A percentile compares a stretch with the other conserved stretches of the same genome.
phyloP scores from a whole-genome alignment of 1,140 invertebrate genomes.

The Papilio glaucus region DNA sequence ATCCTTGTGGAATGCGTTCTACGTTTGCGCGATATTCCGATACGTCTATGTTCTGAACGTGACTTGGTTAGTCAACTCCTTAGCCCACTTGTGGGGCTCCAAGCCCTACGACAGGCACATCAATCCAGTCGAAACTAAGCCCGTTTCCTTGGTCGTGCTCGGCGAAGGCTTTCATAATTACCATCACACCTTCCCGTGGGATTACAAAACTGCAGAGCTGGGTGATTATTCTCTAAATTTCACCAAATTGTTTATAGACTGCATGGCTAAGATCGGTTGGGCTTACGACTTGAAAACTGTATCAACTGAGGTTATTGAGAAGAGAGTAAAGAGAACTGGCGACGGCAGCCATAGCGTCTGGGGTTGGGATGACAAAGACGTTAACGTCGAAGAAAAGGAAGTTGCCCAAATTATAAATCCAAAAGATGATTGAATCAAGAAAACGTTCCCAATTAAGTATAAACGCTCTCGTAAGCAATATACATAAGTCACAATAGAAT shows the following conservation, averaged over 20 bases:
- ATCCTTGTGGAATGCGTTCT: slow-evolving; percentile 84
- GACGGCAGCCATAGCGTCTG: slow-evolving; percentile 83
- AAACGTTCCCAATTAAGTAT: neutral
- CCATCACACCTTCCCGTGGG: slow-evolving; percentile 90
- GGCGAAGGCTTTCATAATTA: slow-evolving; percentile 90
- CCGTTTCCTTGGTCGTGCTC: slow-evolving; percentile 84
- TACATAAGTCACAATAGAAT: slow-evolving; percentile 1
- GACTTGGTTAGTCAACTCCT: slow-evolving; percentile 92
- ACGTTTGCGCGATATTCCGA: slow-evolving; percentile 85
- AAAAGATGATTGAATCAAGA: slow-evolving; percentile 47
- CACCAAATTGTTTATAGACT: slow-evolving; percentile 86
- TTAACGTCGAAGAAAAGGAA: slow-evolving; percentile 67
- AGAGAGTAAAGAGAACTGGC: slow-evolving; percentile 85
- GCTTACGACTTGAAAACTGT: slow-evolving; percentile 86
- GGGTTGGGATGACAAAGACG: slow-evolving; percentile 77
- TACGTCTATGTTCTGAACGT: slow-evolving; percentile 87
- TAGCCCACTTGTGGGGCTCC: slow-evolving; percentile 89
- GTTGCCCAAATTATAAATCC: slow-evolving; percentile 44
- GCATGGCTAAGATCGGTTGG: slow-evolving; percentile 85
- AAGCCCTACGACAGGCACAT: slow-evolving; percentile 90
- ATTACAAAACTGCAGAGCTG: slow-evolving; percentile 88
- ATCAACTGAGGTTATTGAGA: slow-evolving; percentile 81
- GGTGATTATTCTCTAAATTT: slow-evolving; percentile 85
- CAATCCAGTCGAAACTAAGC: slow-evolving; percentile 86
- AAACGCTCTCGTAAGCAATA: neutral